Percentiles rank a stretch among this genome's conserved stretches.
These are phyloP conservation scores for Trematomus loennbergii DNA, from an alignment of 2,113 vertebrate genomes.

Conservation along the genomic window DNA sequence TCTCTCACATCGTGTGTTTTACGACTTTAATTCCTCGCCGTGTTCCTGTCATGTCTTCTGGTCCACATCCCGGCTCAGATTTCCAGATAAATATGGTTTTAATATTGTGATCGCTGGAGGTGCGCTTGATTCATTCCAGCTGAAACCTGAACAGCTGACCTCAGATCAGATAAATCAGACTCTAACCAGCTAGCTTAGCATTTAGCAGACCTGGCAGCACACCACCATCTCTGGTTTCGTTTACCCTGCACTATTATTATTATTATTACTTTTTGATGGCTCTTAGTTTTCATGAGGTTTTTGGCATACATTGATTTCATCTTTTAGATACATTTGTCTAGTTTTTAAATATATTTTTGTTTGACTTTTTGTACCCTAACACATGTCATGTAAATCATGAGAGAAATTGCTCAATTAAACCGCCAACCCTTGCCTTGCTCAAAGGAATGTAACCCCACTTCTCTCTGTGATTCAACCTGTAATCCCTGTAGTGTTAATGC, in stretches of 20 bases:
- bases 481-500: neutral
- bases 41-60: slow-evolving; percentile 38
- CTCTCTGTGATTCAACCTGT: neutral
- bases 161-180: slow-evolving; percentile 42
- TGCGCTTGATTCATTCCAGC: slow-evolving; percentile 64
- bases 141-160: slow-evolving; percentile 48
- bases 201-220: no score
- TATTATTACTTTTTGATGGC: no score
- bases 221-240: no score
- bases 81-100: slow-evolving; percentile 66
- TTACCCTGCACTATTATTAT: no score
- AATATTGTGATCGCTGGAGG: slow-evolving; percentile 58
- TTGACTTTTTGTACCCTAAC: no score
- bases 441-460: neutral
- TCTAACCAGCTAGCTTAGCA: no score
- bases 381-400: no score
- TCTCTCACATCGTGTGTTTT: slow-evolving; percentile 50
- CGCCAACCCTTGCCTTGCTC: neutral
- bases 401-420: neutral
- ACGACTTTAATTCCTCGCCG: slow-evolving; percentile 11
- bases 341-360: no score
- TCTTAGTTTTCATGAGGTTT: no score
- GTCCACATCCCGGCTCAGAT: slow-evolving; percentile 45
- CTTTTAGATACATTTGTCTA: no score
- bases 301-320: no score